Conservation (phyloP, 2,113 vertebrate genomes). For the Ceyx cyanopectus region DNA sequence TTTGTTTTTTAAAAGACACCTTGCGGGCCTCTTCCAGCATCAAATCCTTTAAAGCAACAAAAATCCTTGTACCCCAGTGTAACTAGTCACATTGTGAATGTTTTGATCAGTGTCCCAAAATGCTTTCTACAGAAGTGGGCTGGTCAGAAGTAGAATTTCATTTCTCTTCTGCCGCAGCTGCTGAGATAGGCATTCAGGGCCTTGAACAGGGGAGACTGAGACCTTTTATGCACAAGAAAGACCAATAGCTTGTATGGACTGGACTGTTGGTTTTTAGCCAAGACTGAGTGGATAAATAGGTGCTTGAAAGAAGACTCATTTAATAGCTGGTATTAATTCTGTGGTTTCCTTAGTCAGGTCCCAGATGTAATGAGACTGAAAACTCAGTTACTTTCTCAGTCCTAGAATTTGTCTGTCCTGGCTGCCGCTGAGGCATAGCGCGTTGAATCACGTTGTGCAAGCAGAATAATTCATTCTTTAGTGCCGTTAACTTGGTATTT, state of each 20-base stretch:
- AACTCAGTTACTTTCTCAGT: background rate
- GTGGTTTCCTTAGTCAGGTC: background rate
- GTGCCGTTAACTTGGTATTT: background rate
- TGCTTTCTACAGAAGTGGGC: background rate
- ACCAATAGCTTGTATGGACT: background rate
- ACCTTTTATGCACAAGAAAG: background rate
- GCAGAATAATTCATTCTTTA: background rate
- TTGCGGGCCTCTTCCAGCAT: background rate
- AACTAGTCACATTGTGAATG: background rate
- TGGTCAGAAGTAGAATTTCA: background rate
- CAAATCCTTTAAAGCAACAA: background rate
- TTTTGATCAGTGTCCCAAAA: background rate
- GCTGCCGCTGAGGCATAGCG: background rate
- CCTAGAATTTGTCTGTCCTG: background rate
- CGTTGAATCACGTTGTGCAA: background rate
- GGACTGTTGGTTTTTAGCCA: background rate
- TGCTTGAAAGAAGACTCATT: background rate
- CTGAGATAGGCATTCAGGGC: background rate
- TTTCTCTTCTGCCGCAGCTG: background rate
- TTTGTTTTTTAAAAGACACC: background rate
- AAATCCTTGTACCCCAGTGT: background rate
- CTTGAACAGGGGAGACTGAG: fast-evolving
- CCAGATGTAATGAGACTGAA: background rate
- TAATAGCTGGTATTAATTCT: background rate
- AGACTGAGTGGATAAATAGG: background rate